Evolutionary conservation across 2,797 vertebrate genomes (phyloP).

Genomic region (Bufotes viridis): DNA sequence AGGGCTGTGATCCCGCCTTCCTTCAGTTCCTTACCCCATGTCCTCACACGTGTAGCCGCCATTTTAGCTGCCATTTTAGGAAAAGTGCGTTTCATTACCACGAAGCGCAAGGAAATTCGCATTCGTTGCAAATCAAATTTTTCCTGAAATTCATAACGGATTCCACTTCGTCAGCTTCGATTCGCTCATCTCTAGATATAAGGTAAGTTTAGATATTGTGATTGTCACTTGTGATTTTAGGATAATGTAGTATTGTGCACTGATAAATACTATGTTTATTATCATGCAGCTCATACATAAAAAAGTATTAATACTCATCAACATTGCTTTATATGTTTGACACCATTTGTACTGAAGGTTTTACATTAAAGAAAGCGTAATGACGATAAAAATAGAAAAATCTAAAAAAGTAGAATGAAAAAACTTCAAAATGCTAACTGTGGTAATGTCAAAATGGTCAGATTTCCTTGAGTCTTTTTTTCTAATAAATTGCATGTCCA

Average conservation of each 20-base stretch:
- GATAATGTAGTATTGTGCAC: background rate
- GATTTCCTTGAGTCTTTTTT: no score
- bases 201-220: conserved; percentile 26
- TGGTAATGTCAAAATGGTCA: background rate
- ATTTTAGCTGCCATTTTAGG: no score
- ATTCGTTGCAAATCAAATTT: no score
- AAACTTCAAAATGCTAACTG: background rate
- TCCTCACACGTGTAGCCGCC: no score
- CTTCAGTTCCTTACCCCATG: no score
- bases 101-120: no score
- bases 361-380: background rate
- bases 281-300: background rate
- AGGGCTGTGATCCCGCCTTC: no score
- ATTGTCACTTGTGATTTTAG: background rate
- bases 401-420: background rate
- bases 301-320: background rate
- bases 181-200: no score
- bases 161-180: no score
- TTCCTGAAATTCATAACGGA: no score
- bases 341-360: background rate
- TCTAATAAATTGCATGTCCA: background rate
- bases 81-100: no score
- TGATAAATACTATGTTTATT: background rate
- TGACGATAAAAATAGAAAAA: background rate
- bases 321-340: background rate